Conservation (phyloP, 2,797 vertebrate genomes). For the Hippocampus kuda region DNA sequence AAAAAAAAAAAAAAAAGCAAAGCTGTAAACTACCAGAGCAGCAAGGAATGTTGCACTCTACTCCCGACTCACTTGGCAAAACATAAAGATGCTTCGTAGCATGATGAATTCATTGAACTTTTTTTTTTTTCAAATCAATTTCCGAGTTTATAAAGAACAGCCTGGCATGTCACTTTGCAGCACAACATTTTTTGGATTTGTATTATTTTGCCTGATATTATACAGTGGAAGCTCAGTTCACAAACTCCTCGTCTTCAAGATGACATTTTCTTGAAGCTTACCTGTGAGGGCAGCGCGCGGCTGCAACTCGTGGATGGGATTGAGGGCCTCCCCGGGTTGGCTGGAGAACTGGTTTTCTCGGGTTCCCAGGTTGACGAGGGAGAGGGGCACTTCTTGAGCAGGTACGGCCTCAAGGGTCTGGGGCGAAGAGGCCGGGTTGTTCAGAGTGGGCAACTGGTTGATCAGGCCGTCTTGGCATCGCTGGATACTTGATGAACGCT, state of each 20-base stretch:
- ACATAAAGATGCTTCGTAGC: background rate
- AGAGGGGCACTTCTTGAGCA: conserved; percentile 65
- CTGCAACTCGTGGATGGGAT: conserved; percentile 70
- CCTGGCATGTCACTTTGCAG: background rate
- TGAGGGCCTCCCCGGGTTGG: conserved; percentile 71
- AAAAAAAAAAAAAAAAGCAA: background rate
- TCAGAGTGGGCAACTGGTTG: conserved; percentile 76
- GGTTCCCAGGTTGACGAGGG: conserved; percentile 76
- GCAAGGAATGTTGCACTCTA: background rate
- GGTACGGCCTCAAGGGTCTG: conserved; percentile 82
- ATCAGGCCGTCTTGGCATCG: conserved; percentile 86
- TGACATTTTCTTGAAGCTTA: conserved; percentile 43
- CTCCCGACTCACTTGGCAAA: background rate
- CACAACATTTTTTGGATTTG: background rate
- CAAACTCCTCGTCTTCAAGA: background rate
- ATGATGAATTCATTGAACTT: background rate
- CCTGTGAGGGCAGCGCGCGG: conserved; percentile 76
- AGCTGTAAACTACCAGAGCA: too few species aligned
- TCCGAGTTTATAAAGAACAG: too few species aligned
- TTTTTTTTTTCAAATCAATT: too few species aligned
- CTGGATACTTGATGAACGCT: conserved; percentile 77
- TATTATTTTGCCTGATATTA: too few species aligned
- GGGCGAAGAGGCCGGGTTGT: conserved; percentile 80
- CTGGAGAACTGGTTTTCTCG: conserved; percentile 67
- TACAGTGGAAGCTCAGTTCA: background rate